Evolutionary conservation across 2,113 vertebrate species (phyloP), one percentile per base, ranked within the genome.

Genomic region (Sapayoa aenigma): DNA sequence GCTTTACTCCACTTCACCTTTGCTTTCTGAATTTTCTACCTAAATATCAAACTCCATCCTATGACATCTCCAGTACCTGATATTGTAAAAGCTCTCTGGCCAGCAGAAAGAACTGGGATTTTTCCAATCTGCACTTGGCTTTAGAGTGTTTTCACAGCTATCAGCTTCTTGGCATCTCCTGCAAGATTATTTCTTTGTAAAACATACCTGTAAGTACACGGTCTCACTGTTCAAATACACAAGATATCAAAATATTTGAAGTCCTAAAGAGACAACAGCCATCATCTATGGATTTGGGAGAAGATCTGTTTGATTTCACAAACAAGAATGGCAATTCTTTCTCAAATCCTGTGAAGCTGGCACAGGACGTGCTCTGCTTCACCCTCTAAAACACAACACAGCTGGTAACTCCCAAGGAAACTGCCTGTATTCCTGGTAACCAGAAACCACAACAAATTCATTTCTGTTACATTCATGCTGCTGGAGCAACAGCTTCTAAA

Each of bases 141-240:
- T 56, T 62, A 58, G 28, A 15, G 13, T 49, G 25, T 68, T 86
- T 89, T 66, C 33, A 47, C 30, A 66, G 31, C 25, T n/a, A 42
- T 14, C 62, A 74, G 12, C 39, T 74, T 14, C 49, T 83, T 56
- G 55, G 28, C 42, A 50, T 77, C 31, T 63, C 28, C 67, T 73
- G 31, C 31, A 27, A 28, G 23, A 50, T 44, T 28, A 13, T 75
- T 74, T 74, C 44, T 52, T 44, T 30, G 18, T 11, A 19, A 6
- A 2, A 16, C 1, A 0, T 14, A 33, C 27, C 7, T 42, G 8
- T 58, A 68, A 52, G 15, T n/a, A 33, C 37, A 1, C 6, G 7
- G 28, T 44, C 18, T 76, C 49, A 44, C 39, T 0, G 0, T 27
- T 71, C 19, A 47, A 90, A 79, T 30, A 33, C 3, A 11, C 8